phyloP scores from a whole-genome alignment of 2,888 invertebrate species.

The Augiades crinisus region DNA sequence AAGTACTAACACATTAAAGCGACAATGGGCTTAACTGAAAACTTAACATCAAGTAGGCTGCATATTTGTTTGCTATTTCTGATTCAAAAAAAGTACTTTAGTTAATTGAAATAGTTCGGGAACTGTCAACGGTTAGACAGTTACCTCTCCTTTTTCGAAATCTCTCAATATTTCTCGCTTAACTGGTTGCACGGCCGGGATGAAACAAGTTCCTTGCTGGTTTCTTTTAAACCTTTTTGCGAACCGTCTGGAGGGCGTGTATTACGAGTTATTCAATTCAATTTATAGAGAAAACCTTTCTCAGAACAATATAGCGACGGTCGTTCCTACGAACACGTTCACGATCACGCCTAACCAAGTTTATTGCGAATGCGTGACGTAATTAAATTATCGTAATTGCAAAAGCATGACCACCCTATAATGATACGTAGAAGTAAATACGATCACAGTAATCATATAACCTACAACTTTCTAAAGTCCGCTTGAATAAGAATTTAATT shows the following conservation, averaged over 20 bases:
- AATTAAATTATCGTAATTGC: slow-evolving; percentile 16
- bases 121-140: no score
- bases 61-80: no score
- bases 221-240: slow-evolving; percentile 21
- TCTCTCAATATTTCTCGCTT: slow-evolving; percentile 5
- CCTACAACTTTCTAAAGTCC: no score
- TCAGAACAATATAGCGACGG: slow-evolving; percentile 11
- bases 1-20: no score
- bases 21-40: no score
- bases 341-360: slow-evolving; percentile 15
- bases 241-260: slow-evolving; percentile 20
- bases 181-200: not conserved
- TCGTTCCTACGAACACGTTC: slow-evolving; percentile 14
- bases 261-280: slow-evolving; percentile 22
- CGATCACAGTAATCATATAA: no score
- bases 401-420: slow-evolving; percentile 6
- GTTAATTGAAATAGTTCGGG: no score
- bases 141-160: no score
- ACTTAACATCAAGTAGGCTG: no score
- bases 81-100: no score
- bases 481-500: no score
- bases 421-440: no score
- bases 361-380: slow-evolving; percentile 21
- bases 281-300: slow-evolving; percentile 26
- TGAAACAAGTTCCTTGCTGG: slow-evolving; percentile 11